Evolutionary conservation across 2,888 invertebrate species (phyloP), one percentile per base, ranked within the genome.

Genomic region (Nebria brevicollis): DNA sequence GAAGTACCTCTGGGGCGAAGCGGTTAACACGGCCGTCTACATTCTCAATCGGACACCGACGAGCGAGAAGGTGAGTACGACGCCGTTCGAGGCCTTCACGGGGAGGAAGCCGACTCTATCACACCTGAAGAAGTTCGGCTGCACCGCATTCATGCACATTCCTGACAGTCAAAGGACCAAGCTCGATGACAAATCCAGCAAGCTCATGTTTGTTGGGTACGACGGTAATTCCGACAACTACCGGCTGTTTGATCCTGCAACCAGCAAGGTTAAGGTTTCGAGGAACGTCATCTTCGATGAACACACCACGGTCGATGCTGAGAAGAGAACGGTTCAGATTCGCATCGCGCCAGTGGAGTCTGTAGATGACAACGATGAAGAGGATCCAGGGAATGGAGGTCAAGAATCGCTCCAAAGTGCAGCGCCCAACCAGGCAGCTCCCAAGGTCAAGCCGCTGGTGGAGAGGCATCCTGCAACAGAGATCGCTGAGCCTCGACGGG

Each of bases 251-350:
- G 25, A 42, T 73, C 73, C 34, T 2, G 15, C 11, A 13, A 73
- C n/a, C 8, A 73, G 26, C 2, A 73, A 68, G 26, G 15, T 68
- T 11, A 26, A 68, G 26, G 20, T 68, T 11, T 84, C 84, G 7
- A 84, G 82, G 65, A 81, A 85, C 77, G 84, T 85, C 2, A 82
- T 75, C 2, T 84, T 85, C 70, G 70, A 84, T 1, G 43, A 43
- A 7, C 42, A n/a, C 26, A 76, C 68, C 66, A 66, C 66, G 2
- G 34, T 76, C 1, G 42, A 66, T 66, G 41, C 11, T 13, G 68
- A 76, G 25, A 76, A 76, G 41, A 76, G 10, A 5, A 75, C 11
- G 7, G 65, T 64, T n/a, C 75, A 75, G 66, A 65, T 65, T 64
- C 11, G 25, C 15, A 81, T 43, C 43, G 43, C 43, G 10, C 10